phyloP scores from a whole-genome alignment of 1,140 invertebrate species.

The Archegozetes longisetosus region DNA sequence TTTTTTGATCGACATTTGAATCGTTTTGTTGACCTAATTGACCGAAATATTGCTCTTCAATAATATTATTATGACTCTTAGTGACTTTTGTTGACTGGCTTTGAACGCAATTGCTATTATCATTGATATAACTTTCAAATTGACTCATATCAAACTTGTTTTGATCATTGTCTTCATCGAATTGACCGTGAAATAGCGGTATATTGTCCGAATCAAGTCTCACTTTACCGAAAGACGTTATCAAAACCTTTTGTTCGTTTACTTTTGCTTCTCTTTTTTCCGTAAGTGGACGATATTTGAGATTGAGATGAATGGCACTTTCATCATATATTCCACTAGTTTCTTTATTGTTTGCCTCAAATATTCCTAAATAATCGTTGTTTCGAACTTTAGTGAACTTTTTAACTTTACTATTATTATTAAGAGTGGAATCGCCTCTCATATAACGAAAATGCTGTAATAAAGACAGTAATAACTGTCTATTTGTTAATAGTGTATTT shows the following conservation, averaged over 20 bases:
- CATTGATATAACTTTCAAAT: neutral
- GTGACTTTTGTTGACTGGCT: neutral
- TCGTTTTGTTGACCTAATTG: too few species aligned
- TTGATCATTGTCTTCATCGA: conserved; percentile 9
- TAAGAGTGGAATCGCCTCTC: too few species aligned
- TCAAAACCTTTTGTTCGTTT: neutral
- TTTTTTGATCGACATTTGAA: too few species aligned
- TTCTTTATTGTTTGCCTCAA: neutral
- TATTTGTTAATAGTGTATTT: too few species aligned
- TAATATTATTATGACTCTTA: neutral
- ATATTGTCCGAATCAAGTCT: conserved; percentile 18
- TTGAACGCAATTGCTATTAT: neutral
- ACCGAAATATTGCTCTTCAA: conserved; percentile 8
- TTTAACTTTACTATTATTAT: too few species aligned
- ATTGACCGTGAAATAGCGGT: conserved; percentile 15
- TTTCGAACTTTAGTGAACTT: too few species aligned
- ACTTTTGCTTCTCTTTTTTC: neutral
- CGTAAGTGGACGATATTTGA: neutral
- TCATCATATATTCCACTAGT: neutral
- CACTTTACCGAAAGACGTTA: conserved; percentile 14
- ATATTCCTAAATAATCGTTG: neutral
- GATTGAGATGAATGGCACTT: neutral
- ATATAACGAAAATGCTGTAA: too few species aligned
- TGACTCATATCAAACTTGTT: neutral
- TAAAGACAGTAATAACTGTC: too few species aligned